A percentile compares a stretch with the other conserved stretches of the same genome.
Conservation (phyloP, 2,113 vertebrate species). For the Nasalis larvatus region DNA sequence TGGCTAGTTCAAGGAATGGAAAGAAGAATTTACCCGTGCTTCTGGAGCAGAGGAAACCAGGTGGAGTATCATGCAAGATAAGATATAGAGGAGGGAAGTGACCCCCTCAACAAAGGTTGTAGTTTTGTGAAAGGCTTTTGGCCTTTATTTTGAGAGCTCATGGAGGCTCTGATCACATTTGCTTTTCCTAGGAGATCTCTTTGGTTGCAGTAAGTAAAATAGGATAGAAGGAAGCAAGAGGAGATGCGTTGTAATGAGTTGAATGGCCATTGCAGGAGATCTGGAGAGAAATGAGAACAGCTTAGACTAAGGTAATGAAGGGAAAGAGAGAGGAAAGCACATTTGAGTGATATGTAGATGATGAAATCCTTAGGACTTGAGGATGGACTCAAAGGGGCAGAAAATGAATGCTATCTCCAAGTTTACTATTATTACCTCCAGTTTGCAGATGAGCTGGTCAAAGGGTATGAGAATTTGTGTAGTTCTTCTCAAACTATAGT, state of each 20-base stretch:
- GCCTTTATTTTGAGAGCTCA: not conserved
- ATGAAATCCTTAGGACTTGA: not conserved
- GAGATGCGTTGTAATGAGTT: not conserved
- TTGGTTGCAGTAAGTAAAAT: not conserved
- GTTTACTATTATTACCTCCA: not conserved
- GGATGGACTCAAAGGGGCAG: not conserved
- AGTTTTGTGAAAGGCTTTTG: not conserved
- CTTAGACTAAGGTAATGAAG: not conserved
- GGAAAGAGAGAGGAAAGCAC: not conserved
- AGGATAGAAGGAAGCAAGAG: not conserved
- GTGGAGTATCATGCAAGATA: too few species aligned
- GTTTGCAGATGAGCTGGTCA: not conserved
- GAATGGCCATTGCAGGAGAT: not conserved
- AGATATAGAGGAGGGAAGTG: not conserved
- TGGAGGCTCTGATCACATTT: not conserved
- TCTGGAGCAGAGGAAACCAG: not conserved
- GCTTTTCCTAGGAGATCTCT: not conserved
- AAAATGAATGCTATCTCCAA: not conserved
- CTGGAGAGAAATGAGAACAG: not conserved
- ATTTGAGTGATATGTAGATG: not conserved
- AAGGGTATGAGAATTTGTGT: not conserved
- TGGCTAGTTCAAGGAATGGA: not conserved
- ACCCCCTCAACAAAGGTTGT: not conserved
- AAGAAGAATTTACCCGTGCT: not conserved
- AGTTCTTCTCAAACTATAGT: not conserved